phyloP scores from a whole-genome alignment of 1,140 invertebrate genomes.

The Theocolax elegans region DNA sequence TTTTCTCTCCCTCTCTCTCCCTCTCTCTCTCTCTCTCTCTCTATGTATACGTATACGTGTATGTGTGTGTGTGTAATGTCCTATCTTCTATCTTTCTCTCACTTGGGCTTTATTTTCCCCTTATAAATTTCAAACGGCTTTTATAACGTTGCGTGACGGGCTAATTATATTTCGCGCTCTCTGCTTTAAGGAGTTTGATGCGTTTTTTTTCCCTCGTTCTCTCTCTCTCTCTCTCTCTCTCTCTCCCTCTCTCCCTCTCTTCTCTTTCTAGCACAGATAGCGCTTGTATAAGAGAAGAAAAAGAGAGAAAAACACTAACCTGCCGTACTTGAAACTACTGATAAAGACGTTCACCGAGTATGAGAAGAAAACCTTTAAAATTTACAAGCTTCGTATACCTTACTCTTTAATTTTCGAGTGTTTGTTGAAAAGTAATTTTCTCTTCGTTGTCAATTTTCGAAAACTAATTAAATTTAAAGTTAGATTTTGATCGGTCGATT shows the following conservation, averaged over 20 bases:
- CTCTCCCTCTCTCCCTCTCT: background rate
- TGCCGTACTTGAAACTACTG: background rate
- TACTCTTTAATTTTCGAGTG: no score
- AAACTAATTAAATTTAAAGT: no score
- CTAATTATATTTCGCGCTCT: slow-evolving; percentile 32
- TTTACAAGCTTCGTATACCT: no score
- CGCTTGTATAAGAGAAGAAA: no score
- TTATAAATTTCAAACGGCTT: slow-evolving; percentile 32
- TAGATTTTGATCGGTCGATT: no score
- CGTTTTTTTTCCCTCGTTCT: background rate
- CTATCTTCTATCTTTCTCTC: no score
- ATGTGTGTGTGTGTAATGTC: no score
- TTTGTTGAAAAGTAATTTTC: no score
- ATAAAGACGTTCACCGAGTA: background rate
- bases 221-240: background rate
- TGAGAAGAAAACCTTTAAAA: background rate
- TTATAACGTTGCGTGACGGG: slow-evolving; percentile 33
- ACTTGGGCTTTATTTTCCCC: slow-evolving; percentile 29
- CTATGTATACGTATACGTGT: no score
- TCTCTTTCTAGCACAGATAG: background rate
- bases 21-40: no score
- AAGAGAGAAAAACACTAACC: background rate
- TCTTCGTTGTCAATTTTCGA: no score
- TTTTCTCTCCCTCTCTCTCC: no score
- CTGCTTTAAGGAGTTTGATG: background rate